These are phyloP conservation scores for Ptychadena robeensis DNA, from an alignment of 2,797 vertebrate species.

Conservation along the genomic window DNA sequence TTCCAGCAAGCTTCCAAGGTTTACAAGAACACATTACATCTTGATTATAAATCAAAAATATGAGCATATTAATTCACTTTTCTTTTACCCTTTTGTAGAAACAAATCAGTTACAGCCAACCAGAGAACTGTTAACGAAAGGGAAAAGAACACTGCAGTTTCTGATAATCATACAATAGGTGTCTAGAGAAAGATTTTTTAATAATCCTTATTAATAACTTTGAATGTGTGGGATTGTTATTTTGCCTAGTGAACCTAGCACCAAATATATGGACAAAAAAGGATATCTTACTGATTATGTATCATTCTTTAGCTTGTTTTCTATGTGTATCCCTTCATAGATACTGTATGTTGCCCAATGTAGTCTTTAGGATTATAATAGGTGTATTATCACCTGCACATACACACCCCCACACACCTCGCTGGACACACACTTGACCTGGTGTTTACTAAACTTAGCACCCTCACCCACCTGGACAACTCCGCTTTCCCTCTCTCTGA, in stretches of 20 bases:
- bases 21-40: constrained; percentile 8
- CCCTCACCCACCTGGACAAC: no score
- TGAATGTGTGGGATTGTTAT: neutral
- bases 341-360: neutral
- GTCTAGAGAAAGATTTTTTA: neutral
- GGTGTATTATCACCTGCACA: no score
- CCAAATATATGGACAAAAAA: neutral
- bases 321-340: neutral
- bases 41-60: neutral
- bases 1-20: constrained; percentile 5
- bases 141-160: neutral
- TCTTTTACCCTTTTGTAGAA: neutral
- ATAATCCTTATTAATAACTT: neutral
- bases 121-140: neutral
- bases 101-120: constrained; percentile 10
- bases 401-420: no score
- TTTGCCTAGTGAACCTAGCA: neutral
- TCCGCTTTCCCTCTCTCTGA: no score
- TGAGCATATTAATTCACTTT: neutral
- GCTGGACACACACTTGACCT: no score
- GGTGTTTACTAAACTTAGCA: no score
- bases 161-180: neutral
- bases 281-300: no score
- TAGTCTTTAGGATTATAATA: no score
- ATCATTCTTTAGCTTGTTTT: no score